Percentiles rank a stretch among this genome's conserved stretches.
Evolutionary conservation across 2,888 invertebrate genomes (phyloP).

Genomic region (Periphyllus acericola): DNA sequence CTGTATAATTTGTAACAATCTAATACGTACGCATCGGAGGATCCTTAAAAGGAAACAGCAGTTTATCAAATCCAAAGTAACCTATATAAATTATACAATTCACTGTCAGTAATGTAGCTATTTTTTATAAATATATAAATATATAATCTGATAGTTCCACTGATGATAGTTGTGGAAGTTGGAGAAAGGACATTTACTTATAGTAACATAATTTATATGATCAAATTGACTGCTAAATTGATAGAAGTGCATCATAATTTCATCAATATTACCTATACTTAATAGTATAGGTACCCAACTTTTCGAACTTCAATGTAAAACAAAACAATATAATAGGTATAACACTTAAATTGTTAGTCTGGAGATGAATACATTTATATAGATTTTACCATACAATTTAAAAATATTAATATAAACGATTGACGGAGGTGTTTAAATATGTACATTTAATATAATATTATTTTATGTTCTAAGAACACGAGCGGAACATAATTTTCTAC

Average conservation of each 20-base stretch:
- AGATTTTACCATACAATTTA: not conserved
- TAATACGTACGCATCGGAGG: not conserved
- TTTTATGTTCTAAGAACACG: too few species aligned
- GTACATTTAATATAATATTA: not conserved
- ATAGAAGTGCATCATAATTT: not conserved
- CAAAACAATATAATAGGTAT: not conserved
- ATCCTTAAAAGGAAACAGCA: conserved; percentile 17
- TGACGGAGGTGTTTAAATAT: not conserved
- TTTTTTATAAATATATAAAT: too few species aligned
- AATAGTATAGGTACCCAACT: not conserved
- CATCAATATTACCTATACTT: not conserved
- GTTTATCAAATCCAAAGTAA: not conserved
- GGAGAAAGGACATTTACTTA: conserved; percentile 43
- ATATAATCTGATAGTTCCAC: conserved; percentile 17
- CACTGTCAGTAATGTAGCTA: not conserved
- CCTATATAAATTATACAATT: conserved; percentile 18
- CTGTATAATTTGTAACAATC: not conserved
- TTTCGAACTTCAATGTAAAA: not conserved
- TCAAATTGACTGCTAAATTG: not conserved
- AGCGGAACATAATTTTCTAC: too few species aligned
- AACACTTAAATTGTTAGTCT: too few species aligned
- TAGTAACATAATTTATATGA: conserved; percentile 11
- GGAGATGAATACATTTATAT: too few species aligned
- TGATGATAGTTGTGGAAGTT: not conserved
- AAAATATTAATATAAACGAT: not conserved